A percentile compares a stretch with the other conserved stretches of the same genome.
Evolutionary conservation across 2,888 invertebrate genomes (phyloP).

Genomic region (Busseola fusca): DNA sequence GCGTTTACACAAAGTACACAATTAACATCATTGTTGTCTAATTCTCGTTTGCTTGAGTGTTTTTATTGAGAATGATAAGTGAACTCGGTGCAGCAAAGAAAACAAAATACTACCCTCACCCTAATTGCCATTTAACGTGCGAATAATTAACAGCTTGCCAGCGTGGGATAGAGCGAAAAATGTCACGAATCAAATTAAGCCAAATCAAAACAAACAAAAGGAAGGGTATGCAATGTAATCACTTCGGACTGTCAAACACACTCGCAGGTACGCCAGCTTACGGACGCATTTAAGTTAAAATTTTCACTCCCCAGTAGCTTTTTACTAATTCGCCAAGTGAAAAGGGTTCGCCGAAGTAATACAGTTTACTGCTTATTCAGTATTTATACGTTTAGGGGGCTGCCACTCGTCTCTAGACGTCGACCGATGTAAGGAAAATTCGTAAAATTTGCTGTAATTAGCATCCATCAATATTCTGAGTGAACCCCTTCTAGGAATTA

Average conservation of each 20-base stretch:
- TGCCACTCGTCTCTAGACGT: conserved; percentile 81
- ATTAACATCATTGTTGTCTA: conserved; percentile 72
- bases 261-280: conserved; percentile 84
- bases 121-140: conserved; percentile 56
- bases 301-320: conserved; percentile 89
- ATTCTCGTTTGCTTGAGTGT: conserved; percentile 75
- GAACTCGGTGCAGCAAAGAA: conserved; percentile 47
- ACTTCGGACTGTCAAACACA: conserved; percentile 88
- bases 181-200: conserved; percentile 87
- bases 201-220: conserved; percentile 87
- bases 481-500: conserved; percentile 40
- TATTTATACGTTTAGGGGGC: conserved; percentile 87
- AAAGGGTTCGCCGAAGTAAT: conserved; percentile 89
- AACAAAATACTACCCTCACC: conserved; percentile 37
- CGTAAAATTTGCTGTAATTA: conserved; percentile 81
- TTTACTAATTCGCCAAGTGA: conserved; percentile 90
- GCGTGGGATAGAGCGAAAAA: conserved; percentile 69
- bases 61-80: conserved; percentile 72
- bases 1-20: conserved; percentile 66
- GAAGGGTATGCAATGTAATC: conserved; percentile 86
- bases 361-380: conserved; percentile 89
- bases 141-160: conserved; percentile 63
- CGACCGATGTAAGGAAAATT: conserved; percentile 82
- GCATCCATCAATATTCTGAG: conserved; percentile 61
- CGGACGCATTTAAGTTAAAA: conserved; percentile 88